These are phyloP conservation scores for Coryphaenoides rupestris DNA, from an alignment of 2,113 vertebrate genomes.

Conservation along the genomic window DNA sequence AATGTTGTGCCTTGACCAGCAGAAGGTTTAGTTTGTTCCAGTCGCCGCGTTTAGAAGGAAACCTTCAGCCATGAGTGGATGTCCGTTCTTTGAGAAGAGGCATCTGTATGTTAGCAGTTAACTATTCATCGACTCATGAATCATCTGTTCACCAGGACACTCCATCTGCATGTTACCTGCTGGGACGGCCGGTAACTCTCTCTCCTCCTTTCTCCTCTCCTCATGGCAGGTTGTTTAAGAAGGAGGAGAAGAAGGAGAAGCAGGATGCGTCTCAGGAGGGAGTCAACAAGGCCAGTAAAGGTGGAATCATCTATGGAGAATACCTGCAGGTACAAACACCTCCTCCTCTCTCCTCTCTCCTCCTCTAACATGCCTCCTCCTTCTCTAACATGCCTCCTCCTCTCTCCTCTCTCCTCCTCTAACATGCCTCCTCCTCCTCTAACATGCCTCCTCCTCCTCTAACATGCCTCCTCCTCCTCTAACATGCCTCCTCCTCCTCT, in stretches of 20 bases:
- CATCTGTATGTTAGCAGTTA: constrained; percentile 74
- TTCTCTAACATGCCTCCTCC: neutral
- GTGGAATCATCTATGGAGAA: constrained; percentile 85
- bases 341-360: no score
- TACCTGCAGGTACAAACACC: constrained; percentile 82
- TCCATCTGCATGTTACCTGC: neutral
- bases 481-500: no score
- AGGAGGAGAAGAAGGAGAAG: constrained; percentile 65
- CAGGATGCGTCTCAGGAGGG: constrained; percentile 80
- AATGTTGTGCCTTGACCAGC: constrained; percentile 40
- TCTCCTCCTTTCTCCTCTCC: constrained; percentile 19
- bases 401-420: constrained; percentile 7
- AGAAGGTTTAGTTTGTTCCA: neutral
- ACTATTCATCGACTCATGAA: no score
- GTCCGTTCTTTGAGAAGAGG: constrained; percentile 79
- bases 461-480: constrained; percentile 7
- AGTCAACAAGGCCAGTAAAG: constrained; percentile 84
- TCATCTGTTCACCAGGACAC: no score
- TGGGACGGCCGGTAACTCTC: neutral
- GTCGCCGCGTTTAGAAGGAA: neutral
- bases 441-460: neutral
- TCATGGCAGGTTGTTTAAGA: constrained; percentile 71
- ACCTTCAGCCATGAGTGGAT: constrained; percentile 80
- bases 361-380: no score
- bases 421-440: no score